Base-by-base conservation (phyloP, 2,888 invertebrate species). In the Epirrhoe alternata region DNA sequence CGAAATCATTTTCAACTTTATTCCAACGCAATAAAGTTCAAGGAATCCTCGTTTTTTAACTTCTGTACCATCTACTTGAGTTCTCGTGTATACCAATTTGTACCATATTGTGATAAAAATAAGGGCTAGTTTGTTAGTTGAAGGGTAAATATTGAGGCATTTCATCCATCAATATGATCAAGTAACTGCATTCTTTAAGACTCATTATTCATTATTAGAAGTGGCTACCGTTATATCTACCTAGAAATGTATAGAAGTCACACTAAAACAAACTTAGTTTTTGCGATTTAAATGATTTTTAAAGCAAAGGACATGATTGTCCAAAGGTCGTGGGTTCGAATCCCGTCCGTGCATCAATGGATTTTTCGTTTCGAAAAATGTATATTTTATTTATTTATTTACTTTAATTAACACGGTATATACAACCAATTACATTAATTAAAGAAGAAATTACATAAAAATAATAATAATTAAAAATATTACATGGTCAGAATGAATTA, bases 181-280 rank as follows among this genome's bases (percentile, higher is more conserved):
- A 57, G 52, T 57, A 67, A 42, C 62, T 82, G 84, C 84, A 81
- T 87, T 86, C 85, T 84, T 85, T 83, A 76, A 76, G 74, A 71
- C 82, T 86, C 88, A 90, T 91, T 89, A 89, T 83, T 91, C 88
- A 90, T 86, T 90, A 91, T 89, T 90, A 87, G 83, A 87, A 86
- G 79, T 80, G 77, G 89, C 90, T 90, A 88, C 92, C 86, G 90
- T 85, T 86, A 86, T 49, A 57, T 47, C 6, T 10, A 14, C n/a
- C 14, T 59, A 49, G 10, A 31, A 64, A 69, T 1, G 6, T 0
- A 31, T 52, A 64, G 58, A 66, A 55, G 45, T 51, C 0, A 47
- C 47, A 38, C 1, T 7, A n/a, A n/a, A 47, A 33, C 7, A 5
- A 1, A 1, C 6, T 33, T 6, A 33, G 4, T 35, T 24, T 24